phyloP scores from a whole-genome alignment of 2,113 vertebrate genomes.

The Grus americana region DNA sequence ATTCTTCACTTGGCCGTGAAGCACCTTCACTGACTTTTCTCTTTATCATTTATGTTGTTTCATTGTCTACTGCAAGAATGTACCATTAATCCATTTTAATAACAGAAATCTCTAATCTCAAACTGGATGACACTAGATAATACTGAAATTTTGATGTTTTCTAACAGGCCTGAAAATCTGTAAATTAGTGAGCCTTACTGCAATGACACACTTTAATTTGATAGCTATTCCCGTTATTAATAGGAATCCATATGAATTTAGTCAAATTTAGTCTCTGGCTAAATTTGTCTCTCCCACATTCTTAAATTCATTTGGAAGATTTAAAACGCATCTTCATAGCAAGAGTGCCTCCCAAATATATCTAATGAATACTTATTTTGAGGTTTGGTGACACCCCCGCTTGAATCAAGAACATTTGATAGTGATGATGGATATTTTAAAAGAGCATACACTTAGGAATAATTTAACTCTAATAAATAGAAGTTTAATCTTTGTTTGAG shows the following conservation, averaged over 20 bases:
- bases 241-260: neutral
- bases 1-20: neutral
- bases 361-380: neutral
- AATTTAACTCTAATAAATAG: neutral
- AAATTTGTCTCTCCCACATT: neutral
- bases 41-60: neutral
- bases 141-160: neutral
- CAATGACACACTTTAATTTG: neutral
- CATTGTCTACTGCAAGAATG: neutral
- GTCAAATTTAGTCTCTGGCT: neutral
- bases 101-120: neutral
- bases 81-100: neutral
- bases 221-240: slow-evolving; percentile 5
- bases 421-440: neutral
- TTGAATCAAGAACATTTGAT: neutral
- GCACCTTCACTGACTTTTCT: neutral
- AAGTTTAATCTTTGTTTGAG: neutral
- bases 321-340: neutral
- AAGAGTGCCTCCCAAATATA: neutral
- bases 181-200: neutral
- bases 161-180: neutral
- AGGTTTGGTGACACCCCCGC: neutral
- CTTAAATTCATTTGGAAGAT: slow-evolving; percentile 11
- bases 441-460: neutral
- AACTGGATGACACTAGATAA: neutral